Evolutionary conservation across 92 coral and sea anemone genomes (phyloP).

Genomic region (Phenganax marumi): DNA sequence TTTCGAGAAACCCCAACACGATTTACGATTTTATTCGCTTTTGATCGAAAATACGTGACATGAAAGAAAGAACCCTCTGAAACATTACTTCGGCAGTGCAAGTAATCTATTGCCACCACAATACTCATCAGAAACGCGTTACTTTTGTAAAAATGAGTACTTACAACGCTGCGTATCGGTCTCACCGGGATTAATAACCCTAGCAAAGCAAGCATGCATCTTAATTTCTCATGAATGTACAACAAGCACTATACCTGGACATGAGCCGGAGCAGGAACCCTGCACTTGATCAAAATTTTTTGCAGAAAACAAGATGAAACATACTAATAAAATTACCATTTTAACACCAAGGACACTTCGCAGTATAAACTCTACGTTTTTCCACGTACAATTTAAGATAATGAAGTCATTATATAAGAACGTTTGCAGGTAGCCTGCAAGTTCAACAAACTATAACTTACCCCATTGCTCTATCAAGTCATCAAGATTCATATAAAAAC

Average conservation of each 20-base stretch:
- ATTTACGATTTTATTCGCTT: too few species aligned
- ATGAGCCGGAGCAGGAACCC: slow-evolving; percentile 14
- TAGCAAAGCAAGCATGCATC: too few species aligned
- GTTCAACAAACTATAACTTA: background rate
- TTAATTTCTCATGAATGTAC: too few species aligned
- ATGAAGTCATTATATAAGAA: slow-evolving; percentile 11
- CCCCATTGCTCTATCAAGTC: slow-evolving; percentile 10
- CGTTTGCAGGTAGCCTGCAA: background rate
- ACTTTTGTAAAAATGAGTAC: background rate
- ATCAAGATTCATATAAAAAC: background rate
- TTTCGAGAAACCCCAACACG: too few species aligned
- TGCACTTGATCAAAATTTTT: background rate
- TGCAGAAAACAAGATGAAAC: background rate
- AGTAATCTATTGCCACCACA: too few species aligned
- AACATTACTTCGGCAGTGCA: too few species aligned
- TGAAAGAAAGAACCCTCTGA: too few species aligned
- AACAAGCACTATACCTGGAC: slow-evolving; percentile 6
- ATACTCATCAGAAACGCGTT: background rate
- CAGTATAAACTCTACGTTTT: background rate
- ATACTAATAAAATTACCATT: background rate
- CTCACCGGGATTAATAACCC: too few species aligned
- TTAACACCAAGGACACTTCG: background rate
- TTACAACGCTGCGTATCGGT: too few species aligned
- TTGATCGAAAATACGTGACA: too few species aligned
- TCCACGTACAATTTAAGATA: background rate